Base-by-base conservation (phyloP, 2,113 vertebrate genomes). In the Phyllopteryx taeniolatus region DNA sequence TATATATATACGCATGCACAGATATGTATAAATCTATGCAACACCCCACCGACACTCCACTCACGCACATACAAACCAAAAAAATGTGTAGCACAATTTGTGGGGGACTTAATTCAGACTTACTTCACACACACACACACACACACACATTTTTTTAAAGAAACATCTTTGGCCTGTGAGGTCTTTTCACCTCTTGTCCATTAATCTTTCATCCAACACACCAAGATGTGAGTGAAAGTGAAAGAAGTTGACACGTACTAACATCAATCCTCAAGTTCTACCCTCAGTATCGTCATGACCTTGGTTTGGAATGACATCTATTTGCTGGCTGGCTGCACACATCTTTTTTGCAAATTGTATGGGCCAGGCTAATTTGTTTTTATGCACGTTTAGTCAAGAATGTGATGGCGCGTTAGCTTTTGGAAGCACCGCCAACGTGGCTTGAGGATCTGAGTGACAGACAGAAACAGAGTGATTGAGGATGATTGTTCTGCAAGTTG, bases 241-340 rank as follows among this genome's bases (percentile, higher is more conserved):
- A 74, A 86, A 70, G 76, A 83, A 60, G 77, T 69, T 66, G 67
- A 79, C 85, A 73, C 88, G 87, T 87, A 83, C 87, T 87, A 88
- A 91, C 90, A 92, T 91, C 91, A 92, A 91, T 92, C 89, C 87
- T 86, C 89, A 83, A 91, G 88, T 89, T 89, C 85, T 83, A 89
- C 85, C 84, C 87, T 85, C 83, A 84, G 77, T 91, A 86, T 86
- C 88, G 81, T 84, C 80, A 70, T 91, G 91, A 92, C 91, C 91
- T 92, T 92, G 91, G 90, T 86, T 88, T 86, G 87, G 89, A 92
- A 91, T 91, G 91, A 92, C 91, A 92, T 91, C 91, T 91, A 92
- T 92, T 92, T 92, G 87, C 90, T 89, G 91, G 89, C 91, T 91
- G 91, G 90, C 87, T 91, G 91, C 87, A 91, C 91, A 92, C 91